Percentiles rank a stretch among this genome's conserved stretches.
These are phyloP conservation scores for Simalia tracyae DNA, from an alignment of 2,797 vertebrate genomes.

Conservation along the genomic window DNA sequence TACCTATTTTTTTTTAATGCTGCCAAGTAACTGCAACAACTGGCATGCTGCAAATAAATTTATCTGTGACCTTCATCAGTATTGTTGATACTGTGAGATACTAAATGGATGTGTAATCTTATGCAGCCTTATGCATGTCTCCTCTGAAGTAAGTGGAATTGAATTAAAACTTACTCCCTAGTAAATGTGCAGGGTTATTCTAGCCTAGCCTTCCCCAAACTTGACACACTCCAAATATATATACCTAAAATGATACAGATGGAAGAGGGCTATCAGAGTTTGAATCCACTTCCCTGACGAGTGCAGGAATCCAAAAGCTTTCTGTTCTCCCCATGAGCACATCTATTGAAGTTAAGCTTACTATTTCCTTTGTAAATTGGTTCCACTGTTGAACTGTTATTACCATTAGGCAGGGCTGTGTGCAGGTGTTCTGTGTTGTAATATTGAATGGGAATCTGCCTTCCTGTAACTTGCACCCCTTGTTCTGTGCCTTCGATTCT, in stretches of 20 bases:
- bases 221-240: not conserved
- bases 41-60: conserved; percentile 24
- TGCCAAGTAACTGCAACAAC: conserved; percentile 49
- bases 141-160: not conserved
- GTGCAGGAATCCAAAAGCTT: not conserved
- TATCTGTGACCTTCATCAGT: conserved; percentile 21
- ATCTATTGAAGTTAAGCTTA: not conserved
- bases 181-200: not conserved
- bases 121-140: not conserved
- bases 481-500: not conserved
- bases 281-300: not conserved
- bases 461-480: not conserved
- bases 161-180: not conserved
- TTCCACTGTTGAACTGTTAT: not conserved
- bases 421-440: not conserved
- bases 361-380: not conserved
- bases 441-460: not conserved
- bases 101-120: not conserved
- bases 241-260: not conserved
- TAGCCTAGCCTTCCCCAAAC: not conserved
- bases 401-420: not conserved
- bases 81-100: not conserved
- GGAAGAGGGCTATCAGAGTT: not conserved
- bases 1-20: not conserved
- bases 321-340: not conserved